Conservation (phyloP, 2,888 invertebrate genomes). For the Entomobrya proxima region DNA sequence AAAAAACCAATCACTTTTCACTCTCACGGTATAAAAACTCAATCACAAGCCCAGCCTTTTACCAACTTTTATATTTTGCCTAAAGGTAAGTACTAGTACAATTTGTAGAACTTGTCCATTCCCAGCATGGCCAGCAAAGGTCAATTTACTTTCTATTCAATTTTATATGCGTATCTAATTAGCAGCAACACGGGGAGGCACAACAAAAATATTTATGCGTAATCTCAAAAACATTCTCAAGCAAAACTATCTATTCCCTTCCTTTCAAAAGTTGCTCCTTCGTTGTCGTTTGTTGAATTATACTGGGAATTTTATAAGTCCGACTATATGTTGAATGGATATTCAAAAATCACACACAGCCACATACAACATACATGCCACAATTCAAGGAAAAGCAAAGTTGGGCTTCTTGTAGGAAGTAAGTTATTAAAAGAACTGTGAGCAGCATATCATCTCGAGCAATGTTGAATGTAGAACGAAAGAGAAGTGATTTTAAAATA, state of each 20-base stretch:
- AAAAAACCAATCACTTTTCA: conserved; percentile 41
- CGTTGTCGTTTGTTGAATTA: background rate
- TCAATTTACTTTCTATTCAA: conserved; percentile 43
- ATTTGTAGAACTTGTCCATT: conserved; percentile 11
- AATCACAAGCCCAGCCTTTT: background rate
- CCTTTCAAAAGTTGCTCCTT: background rate
- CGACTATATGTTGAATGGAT: background rate
- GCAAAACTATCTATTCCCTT: conserved; percentile 1
- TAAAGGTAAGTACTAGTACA: background rate
- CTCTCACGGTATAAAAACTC: conserved; percentile 27
- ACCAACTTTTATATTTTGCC: background rate
- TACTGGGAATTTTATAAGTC: background rate
- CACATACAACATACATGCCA: background rate
- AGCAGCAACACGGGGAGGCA: background rate
- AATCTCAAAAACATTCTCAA: conserved; percentile 7
- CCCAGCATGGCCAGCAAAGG: conserved; percentile 37
- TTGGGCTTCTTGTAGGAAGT: conserved; percentile 45
- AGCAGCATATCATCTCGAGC: background rate
- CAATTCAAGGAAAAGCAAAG: background rate
- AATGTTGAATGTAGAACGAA: background rate
- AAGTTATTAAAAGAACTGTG: conserved; percentile 12
- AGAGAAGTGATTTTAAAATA: conserved; percentile 23
- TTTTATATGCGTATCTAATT: background rate
- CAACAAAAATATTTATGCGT: background rate
- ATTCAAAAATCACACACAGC: too few species aligned